Percentiles rank a stretch among this genome's conserved stretches.
Conservation (phyloP, 1,140 invertebrate species). For the Papilio glaucus region DNA sequence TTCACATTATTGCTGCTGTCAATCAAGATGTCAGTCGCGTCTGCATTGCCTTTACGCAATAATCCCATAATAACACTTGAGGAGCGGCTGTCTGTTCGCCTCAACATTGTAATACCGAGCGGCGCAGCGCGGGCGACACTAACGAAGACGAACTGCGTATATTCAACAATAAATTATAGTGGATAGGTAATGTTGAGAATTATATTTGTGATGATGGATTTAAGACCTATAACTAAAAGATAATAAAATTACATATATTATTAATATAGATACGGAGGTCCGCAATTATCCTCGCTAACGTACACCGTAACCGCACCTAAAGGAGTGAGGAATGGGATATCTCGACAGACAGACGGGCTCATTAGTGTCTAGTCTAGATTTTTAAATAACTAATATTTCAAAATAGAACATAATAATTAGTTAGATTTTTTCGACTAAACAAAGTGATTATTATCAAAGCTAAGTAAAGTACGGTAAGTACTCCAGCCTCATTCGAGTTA, state of each 20-base stretch:
- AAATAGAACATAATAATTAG: too few relatives aligned
- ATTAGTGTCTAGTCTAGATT: too few relatives aligned
- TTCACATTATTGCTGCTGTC: slow-evolving; percentile 22
- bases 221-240: too few relatives aligned
- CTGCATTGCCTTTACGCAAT: not conserved
- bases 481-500: not conserved
- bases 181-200: not conserved
- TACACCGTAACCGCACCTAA: too few relatives aligned
- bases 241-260: too few relatives aligned
- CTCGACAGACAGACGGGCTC: not conserved
- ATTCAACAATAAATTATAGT: not conserved
- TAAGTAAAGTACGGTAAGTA: not conserved
- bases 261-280: not conserved
- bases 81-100: not conserved
- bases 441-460: slow-evolving; percentile 5
- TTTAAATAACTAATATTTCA: not conserved
- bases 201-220: not conserved
- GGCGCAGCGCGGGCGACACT: slow-evolving; percentile 1
- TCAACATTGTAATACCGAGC: not conserved
- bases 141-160: slow-evolving; percentile 3
- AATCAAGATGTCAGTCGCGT: slow-evolving; percentile 26
- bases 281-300: too few relatives aligned
- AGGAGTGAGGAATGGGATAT: too few relatives aligned
- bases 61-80: not conserved
- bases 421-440: slow-evolving; percentile 9